These are phyloP conservation scores for Metalampra italica DNA, from an alignment of 2,888 invertebrate species.

Conservation along the genomic window DNA sequence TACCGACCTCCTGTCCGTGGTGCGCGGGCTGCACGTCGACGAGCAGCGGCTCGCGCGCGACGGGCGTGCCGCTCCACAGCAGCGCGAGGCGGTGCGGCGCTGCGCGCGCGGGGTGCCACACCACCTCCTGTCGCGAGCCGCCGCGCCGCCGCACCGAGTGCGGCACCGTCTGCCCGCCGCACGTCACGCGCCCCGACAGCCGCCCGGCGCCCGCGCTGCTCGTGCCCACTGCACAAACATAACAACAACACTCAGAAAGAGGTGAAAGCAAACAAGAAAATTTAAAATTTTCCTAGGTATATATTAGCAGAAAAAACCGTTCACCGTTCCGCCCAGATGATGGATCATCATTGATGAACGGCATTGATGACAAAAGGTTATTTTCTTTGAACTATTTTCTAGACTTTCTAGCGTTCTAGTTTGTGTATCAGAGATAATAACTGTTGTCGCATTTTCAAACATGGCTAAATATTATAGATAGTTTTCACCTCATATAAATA, in stretches of 20 bases:
- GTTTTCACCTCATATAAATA: no score
- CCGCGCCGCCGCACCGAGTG: conserved; percentile 88
- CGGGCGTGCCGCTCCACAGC: conserved; percentile 91
- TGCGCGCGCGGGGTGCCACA: conserved; percentile 92
- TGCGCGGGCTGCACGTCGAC: conserved; percentile 80
- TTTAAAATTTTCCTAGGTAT: no score
- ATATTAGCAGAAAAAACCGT: no score
- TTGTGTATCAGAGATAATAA: no score
- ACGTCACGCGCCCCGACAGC: conserved; percentile 87
- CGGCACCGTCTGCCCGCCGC: conserved; percentile 89
- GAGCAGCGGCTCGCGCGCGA: conserved; percentile 72
- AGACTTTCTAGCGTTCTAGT: no score
- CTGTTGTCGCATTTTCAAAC: no score
- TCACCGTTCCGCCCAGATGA: no score
- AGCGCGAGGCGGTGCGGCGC: conserved; percentile 93
- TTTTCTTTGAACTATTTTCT: no score
- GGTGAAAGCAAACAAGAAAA: no score
- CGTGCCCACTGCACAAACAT: conserved; percentile 80
- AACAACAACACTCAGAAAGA: neutral
- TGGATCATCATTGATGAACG: no score
- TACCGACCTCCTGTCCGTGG: conserved; percentile 81
- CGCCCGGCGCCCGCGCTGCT: conserved; percentile 91
- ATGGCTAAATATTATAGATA: no score
- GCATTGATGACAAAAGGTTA: no score
- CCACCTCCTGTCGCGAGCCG: conserved; percentile 85